Percentiles rank a stretch among this genome's conserved stretches.
phyloP scores from a whole-genome alignment of 2,888 invertebrate genomes.

The Yponomeuta malinellus region DNA sequence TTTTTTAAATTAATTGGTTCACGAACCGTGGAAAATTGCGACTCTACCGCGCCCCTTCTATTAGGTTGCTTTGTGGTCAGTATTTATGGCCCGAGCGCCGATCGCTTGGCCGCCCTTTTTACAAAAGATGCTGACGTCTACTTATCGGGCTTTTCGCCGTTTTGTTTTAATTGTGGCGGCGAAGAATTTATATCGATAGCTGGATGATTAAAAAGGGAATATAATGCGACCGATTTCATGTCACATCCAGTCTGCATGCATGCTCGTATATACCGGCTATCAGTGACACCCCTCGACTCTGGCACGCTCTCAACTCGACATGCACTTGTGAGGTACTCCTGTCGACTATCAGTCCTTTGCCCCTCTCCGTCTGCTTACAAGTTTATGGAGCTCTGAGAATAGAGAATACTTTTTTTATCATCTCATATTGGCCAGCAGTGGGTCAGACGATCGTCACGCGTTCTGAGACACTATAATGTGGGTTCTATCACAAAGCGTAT shows the following conservation, averaged over 20 bases:
- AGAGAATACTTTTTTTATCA: no score
- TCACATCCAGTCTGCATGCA: background rate
- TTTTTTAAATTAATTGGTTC: constrained; percentile 74
- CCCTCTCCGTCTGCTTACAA: background rate
- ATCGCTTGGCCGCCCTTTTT: constrained; percentile 3
- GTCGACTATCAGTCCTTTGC: background rate
- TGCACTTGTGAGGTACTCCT: background rate
- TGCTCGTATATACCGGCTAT: background rate
- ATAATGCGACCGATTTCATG: background rate
- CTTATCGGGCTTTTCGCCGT: background rate
- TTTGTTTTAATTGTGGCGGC: background rate
- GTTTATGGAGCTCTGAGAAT: no score
- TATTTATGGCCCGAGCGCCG: constrained; percentile 20
- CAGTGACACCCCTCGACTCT: background rate
- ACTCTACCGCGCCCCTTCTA: constrained; percentile 34
- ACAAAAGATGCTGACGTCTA: constrained; percentile 10
- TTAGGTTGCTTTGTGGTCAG: constrained; percentile 46
- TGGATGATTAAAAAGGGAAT: background rate
- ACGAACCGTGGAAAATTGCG: constrained; percentile 63
- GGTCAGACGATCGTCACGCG: no score
- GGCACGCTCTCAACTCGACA: background rate
- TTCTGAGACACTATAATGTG: no score
- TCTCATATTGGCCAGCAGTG: no score
- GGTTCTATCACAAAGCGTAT: no score
- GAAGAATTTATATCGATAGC: background rate